A percentile compares a stretch with the other conserved stretches of the same genome.
Evolutionary conservation across 2,113 vertebrate species (phyloP).

Genomic region (Bos indicus): DNA sequence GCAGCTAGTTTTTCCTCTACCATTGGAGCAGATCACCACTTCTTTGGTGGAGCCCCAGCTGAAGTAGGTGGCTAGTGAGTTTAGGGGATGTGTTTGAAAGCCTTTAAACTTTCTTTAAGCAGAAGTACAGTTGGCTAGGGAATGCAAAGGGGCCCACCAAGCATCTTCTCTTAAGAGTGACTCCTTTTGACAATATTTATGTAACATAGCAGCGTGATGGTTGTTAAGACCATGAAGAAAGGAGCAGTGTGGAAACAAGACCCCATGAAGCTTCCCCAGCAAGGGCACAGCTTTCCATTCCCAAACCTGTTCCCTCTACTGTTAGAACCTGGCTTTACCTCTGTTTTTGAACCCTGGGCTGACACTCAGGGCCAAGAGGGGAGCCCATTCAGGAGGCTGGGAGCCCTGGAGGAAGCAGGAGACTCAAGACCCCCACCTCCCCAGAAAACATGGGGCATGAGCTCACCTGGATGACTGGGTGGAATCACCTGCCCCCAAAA

Average conservation of each 20-base stretch:
- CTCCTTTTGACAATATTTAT: background rate
- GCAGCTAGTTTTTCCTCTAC: background rate
- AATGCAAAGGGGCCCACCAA: background rate
- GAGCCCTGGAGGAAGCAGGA: background rate
- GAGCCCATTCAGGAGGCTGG: background rate
- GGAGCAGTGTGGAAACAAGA: background rate
- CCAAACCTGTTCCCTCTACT: background rate
- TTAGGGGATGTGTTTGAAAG: background rate
- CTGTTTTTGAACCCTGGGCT: background rate
- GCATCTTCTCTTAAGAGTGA: background rate
- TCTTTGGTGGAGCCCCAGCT: background rate
- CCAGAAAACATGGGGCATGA: accelerated
- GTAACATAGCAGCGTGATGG: accelerated
- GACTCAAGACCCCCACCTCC: too few species aligned
- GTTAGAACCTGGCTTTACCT: background rate
- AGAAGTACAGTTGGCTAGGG: background rate
- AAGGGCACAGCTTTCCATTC: too few species aligned
- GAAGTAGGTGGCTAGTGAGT: background rate
- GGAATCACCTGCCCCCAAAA: background rate
- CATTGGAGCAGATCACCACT: accelerated
- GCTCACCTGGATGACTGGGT: background rate
- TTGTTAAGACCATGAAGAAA: background rate
- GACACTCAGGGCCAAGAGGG: background rate
- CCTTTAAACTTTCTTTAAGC: background rate
- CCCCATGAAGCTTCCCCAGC: background rate